Base-by-base conservation (phyloP, 2,113 vertebrate genomes). In the Paramisgurnus dabryanus region DNA sequence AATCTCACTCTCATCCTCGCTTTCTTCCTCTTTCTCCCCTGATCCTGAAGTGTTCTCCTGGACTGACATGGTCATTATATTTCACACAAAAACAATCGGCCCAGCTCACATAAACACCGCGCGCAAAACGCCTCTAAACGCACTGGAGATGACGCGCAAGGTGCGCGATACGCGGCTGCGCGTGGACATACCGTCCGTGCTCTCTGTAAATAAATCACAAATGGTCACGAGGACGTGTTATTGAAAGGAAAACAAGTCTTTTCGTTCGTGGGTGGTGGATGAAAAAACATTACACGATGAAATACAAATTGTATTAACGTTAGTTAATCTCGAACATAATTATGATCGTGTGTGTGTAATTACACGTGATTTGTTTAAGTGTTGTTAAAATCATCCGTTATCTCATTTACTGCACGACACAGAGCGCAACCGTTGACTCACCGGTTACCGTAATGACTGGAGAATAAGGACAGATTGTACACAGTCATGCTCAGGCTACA, bases 1-100 rank as follows among this genome's bases (percentile, higher is more conserved):
- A 70, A 94, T 90, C 84, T 94, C 93, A 82, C 93, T 93, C 87
- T 95, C 93, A 87, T 95, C 93, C 85, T 94, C 94, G 81, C 93
- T 94, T 87, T 94, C 94, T 79, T 94, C 93, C 82, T 93, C 92
- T 69, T 91, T 86, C 74, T 91, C 90, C 82, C 89, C 84, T 79
- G 90, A 89, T 50, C 88, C 89, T 76, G 80, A 83, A 67, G 82
- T 79, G 81, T 88, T 89, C 63, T 90, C 91, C 67, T 79, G 82
- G 77, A 87, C 86, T 13, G 85, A 78, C 78, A 87, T 84, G 45
- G 86, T 84, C 75, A 86, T 84, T 77, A 76, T 82, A 76, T 70
- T 45, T 22, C 43, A 39, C 41, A 3, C n/a, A 53, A 66, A 5
- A 22, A 53, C 60, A 11, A 27, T 6, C 7, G 17, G n/a, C 17